phyloP scores from a whole-genome alignment of 2,797 vertebrate genomes.

The Brotula barbata region DNA sequence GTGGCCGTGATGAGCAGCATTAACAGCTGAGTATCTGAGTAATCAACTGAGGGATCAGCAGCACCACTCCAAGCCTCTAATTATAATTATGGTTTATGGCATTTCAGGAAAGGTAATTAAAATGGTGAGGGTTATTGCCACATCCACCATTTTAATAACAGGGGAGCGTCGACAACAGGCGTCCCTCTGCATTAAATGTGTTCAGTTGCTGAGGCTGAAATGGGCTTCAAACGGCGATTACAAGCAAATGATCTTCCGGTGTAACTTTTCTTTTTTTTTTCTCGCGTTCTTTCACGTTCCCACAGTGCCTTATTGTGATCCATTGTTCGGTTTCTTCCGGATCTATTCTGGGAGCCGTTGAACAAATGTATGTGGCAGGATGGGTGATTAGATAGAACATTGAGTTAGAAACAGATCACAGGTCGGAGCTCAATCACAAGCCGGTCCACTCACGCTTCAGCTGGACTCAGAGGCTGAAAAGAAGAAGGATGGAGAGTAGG shows the following conservation, averaged over 20 bases:
- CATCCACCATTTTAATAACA: conserved; percentile 55
- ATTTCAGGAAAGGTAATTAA: conserved; percentile 61
- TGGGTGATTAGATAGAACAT: too few relatives aligned
- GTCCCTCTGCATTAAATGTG: conserved; percentile 36
- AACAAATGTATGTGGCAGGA: too few relatives aligned
- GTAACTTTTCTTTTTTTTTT: conserved; percentile 21
- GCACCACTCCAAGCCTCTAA: conserved; percentile 44
- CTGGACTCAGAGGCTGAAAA: too few relatives aligned
- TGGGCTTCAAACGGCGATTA: conserved; percentile 54
- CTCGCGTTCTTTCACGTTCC: conserved; percentile 30
- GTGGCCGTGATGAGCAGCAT: conserved; percentile 10
- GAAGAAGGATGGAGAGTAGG: too few relatives aligned
- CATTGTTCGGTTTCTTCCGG: conserved; percentile 4
- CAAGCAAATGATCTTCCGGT: conserved; percentile 56
- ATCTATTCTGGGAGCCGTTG: too few relatives aligned
- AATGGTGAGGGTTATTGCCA: conserved; percentile 42
- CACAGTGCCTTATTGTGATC: conserved; percentile 32
- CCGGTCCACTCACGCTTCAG: too few relatives aligned
- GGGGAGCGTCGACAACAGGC: conserved; percentile 42
- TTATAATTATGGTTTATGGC: conserved; percentile 57
- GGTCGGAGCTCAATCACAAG: too few relatives aligned
- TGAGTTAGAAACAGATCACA: too few relatives aligned
- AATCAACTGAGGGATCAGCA: conserved; percentile 44
- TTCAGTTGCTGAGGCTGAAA: conserved; percentile 42
- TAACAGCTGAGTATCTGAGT: conserved; percentile 23